Evolutionary conservation across 2,888 invertebrate species (phyloP), one percentile per base, ranked within the genome.

Genomic region (Stegophylla sp.): DNA sequence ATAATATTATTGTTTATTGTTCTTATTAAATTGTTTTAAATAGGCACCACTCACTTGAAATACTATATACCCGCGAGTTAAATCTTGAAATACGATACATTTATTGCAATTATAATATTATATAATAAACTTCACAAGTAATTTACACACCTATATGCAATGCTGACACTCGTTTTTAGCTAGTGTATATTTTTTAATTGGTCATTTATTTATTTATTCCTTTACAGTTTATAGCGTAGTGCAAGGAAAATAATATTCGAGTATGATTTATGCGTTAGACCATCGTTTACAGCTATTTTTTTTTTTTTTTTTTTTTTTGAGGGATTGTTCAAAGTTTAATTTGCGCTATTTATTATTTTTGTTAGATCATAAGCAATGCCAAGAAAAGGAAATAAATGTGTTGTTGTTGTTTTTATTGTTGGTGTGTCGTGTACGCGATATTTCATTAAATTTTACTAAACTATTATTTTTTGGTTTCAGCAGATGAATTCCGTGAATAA

Each of bases 11-110:
- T 61, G 7, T 73, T 10, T 61, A 63, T 48, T 51, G 74, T 74
- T 74, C 63, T 63, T 63, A 48, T 64, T 48, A 63, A 74, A 74
- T 51, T 73, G 59, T 73, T 73, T 73, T 61, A 61, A 73, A 73
- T 61, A 45, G 34, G 34, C 43, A 34, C 34, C 43, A 34, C 34
- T 63, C 23, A 41, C 64, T 51, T 64, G 34, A 41, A 63, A 64
- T 28, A 48, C 59, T 26, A 45, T 45, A 45, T 61, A 73, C 34
- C 45, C n/a, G 28, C 10, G 43, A 41, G 48, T 13, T 34, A 17
- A 20, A 74, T 48, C 13, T 53, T 17, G 51, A 64, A 41, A 41
- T 75, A 75, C 23, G 64, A 63, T 28, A 61, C 41, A 5, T 34
- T 51, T 75, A 63, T 75, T 51, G 64, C 51, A 41, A 75, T 64